Percentiles rank a stretch among this genome's conserved stretches.
Conservation (phyloP, 2,113 vertebrate genomes). For the Symphodus melops region DNA sequence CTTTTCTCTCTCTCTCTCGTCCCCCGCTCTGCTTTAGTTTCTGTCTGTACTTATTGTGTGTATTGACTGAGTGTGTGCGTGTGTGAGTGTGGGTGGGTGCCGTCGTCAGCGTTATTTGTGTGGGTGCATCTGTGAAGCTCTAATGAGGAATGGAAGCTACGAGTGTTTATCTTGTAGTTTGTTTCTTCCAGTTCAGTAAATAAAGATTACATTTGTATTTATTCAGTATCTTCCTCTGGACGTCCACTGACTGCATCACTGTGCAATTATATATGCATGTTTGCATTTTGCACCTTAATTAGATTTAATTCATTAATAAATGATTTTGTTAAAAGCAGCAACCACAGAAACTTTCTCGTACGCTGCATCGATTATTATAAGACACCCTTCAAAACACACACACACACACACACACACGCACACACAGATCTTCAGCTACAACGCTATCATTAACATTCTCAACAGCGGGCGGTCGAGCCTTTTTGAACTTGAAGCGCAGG, state of each 20-base stretch:
- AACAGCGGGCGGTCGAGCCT: slow-evolving; percentile 33
- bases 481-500: slow-evolving; percentile 50
- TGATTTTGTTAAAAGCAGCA: background rate
- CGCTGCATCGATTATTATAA: slow-evolving; percentile 2
- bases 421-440: slow-evolving; percentile 1
- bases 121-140: slow-evolving; percentile 39
- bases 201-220: slow-evolving; percentile 4
- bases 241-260: background rate
- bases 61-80: slow-evolving; percentile 6
- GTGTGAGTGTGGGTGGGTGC: slow-evolving; percentile 24
- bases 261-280: background rate
- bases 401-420: slow-evolving; percentile 1
- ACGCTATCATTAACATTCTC: slow-evolving; percentile 44
- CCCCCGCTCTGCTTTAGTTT: background rate
- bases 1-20: background rate
- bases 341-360: background rate
- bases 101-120: slow-evolving; percentile 6
- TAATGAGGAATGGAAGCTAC: slow-evolving; percentile 41
- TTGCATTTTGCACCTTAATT: background rate
- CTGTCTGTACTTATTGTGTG: slow-evolving; percentile 20
- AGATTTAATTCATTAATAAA: background rate
- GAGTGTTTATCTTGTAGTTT: background rate
- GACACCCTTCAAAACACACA: background rate
- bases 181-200: slow-evolving; percentile 11
- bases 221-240: background rate